Evolutionary conservation across 2,113 vertebrate genomes (phyloP).

Genomic region (Ellobius talpinus): DNA sequence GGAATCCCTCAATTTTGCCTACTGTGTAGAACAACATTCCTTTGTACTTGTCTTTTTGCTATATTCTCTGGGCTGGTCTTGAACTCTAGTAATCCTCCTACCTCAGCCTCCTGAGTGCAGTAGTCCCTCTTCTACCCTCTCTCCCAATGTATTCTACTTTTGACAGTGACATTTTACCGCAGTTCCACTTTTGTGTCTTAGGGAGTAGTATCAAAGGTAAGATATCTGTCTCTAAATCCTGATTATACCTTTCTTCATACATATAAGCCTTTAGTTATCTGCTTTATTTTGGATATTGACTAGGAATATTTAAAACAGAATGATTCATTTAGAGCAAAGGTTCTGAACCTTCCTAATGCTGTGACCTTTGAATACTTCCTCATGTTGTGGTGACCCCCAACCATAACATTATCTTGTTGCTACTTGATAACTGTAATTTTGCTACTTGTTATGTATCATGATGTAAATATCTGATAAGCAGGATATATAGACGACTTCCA

Average conservation of each 20-base stretch:
- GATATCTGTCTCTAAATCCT: neutral
- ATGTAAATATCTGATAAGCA: neutral
- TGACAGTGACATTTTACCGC: neutral
- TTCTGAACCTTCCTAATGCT: neutral
- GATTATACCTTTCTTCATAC: neutral
- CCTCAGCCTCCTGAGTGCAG: neutral
- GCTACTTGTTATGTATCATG: neutral
- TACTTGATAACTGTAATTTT: neutral
- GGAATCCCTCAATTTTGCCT: neutral
- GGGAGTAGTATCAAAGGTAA: slow-evolving; percentile 6
- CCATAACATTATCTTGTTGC: neutral
- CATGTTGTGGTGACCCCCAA: neutral
- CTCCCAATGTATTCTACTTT: neutral
- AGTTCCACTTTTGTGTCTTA: neutral
- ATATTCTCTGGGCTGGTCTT: neutral
- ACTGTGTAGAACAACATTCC: neutral
- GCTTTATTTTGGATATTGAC: slow-evolving; percentile 28
- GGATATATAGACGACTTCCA: neutral
- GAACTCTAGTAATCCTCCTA: neutral
- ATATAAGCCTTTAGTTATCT: neutral
- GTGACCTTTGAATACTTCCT: neutral
- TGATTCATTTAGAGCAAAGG: neutral
- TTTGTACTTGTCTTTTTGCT: slow-evolving; percentile 3
- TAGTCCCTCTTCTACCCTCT: neutral
- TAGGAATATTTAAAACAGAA: slow-evolving; percentile 27